Evolutionary conservation across 2,888 invertebrate species (phyloP), one percentile per base, ranked within the genome.

Genomic region (Melikaiella ostensackeni): DNA sequence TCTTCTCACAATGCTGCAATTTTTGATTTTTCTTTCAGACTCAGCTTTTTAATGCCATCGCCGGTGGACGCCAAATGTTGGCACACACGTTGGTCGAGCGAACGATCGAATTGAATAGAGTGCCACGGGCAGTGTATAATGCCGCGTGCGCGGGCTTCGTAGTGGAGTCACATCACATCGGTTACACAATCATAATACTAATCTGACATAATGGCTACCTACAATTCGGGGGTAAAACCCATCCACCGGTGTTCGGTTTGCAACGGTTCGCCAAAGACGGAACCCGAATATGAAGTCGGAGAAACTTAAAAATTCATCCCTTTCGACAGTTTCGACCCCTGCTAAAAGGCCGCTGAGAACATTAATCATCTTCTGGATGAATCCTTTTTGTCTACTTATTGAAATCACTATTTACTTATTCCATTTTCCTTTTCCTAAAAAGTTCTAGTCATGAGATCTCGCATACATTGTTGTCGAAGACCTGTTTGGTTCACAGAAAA

Each of bases 141-240:
- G 84, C 82, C 75, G 77, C 84, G 81, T 82, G 80, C 83, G 79
- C 82, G 82, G 80, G 83, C 83, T 79, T 87, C 86, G 89, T 90
- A 91, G 91, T 90, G 88, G 90, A 90, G 89, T 89, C 89, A 90
- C 88, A 86, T 89, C 89, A 87, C 89, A 90, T 89, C 89, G 89
- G 89, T 90, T 91, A 91, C 90, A 91, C 90, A 91, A 91, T 90
- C 88, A 90, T 90, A 91, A 91, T 91, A 86, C 89, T 90, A 91
- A 91, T 90, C 86, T 86, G 88, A 86, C 88, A 88, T 91, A 89
- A 88, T 88, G 85, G 87, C 86, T 84, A 84, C 85, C 84, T 85
- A 86, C 81, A 83, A 81, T 77, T 78, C 80, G 74, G 75, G 77
- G 75, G 77, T 74, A 80, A 79, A 78, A 75, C 75, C 77, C 64